A percentile compares a stretch with the other conserved stretches of the same genome.
These are phyloP conservation scores for Priocnemis perturbator DNA, from an alignment of 2,888 invertebrate genomes.

Conservation along the genomic window DNA sequence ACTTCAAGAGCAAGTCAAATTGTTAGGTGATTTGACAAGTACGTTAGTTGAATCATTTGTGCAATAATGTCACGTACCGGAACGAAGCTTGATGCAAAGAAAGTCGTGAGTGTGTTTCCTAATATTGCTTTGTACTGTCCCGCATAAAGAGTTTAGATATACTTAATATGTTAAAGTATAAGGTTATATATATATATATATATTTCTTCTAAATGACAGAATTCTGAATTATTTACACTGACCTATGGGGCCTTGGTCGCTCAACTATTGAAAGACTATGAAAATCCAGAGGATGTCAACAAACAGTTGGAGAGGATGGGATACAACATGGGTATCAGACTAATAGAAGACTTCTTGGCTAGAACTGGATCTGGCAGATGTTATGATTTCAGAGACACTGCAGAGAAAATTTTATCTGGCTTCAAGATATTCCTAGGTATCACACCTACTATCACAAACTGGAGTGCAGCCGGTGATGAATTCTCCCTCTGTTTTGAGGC, in stretches of 20 bases:
- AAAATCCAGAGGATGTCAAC: slow-evolving; percentile 98
- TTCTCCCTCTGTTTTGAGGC: slow-evolving; percentile 96
- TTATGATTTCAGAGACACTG: slow-evolving; percentile 96
- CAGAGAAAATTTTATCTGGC: slow-evolving; percentile 93
- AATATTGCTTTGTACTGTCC: not conserved
- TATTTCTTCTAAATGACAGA: slow-evolving; percentile 78
- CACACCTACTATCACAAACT: slow-evolving; percentile 94
- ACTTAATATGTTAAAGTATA: not conserved
- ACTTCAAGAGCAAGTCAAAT: too few species aligned
- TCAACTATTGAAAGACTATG: slow-evolving; percentile 97
- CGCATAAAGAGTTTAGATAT: too few species aligned
- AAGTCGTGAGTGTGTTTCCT: slow-evolving; percentile 81
- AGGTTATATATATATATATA: slow-evolving; percentile 16
- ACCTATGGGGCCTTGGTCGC: slow-evolving; percentile 99
- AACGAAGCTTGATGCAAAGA: slow-evolving; percentile 84
- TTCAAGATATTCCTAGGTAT: slow-evolving; percentile 84
- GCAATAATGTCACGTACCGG: slow-evolving; percentile 82
- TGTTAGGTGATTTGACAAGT: too few species aligned
- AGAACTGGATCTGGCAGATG: slow-evolving; percentile 93
- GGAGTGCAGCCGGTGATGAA: slow-evolving; percentile 96
- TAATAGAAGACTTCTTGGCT: slow-evolving; percentile 98
- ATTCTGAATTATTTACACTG: slow-evolving; percentile 96
- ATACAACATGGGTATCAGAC: slow-evolving; percentile 97
- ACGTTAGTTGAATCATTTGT: not conserved
- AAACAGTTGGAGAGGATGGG: slow-evolving; percentile 96